Conservation (phyloP, 2,888 invertebrate genomes). For the Coelinius sp. region DNA sequence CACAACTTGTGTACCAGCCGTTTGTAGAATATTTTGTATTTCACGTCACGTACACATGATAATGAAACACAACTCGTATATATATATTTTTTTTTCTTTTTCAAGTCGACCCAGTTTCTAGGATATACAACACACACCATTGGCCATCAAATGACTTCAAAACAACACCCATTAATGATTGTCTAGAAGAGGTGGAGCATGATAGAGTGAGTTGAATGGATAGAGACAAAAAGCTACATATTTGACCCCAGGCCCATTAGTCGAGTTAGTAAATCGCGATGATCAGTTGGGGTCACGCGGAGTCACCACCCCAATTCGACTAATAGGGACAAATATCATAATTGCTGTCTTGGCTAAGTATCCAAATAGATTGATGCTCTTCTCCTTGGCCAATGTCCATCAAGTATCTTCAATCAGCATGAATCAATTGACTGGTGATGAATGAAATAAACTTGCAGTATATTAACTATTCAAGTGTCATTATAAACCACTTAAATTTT, state of each 20-base stretch:
- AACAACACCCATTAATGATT: slow-evolving; percentile 5
- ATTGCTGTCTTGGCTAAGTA: slow-evolving; percentile 65
- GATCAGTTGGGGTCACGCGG: slow-evolving; percentile 68
- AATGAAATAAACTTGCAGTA: not conserved
- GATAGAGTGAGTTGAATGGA: slow-evolving; percentile 45
- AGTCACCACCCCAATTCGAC: slow-evolving; percentile 70
- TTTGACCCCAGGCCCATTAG: slow-evolving; percentile 68
- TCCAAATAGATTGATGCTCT: slow-evolving; percentile 65
- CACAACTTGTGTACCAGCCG: not conserved
- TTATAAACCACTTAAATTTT: not conserved
- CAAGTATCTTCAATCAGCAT: not conserved
- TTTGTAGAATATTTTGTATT: not conserved
- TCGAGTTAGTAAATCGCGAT: slow-evolving; percentile 64
- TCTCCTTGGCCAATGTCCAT: slow-evolving; percentile 36
- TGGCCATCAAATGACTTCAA: slow-evolving; percentile 6
- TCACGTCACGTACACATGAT: slow-evolving; percentile 29
- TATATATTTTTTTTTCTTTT: not conserved
- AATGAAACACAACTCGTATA: slow-evolving; percentile 15
- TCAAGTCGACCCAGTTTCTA: slow-evolving; percentile 29
- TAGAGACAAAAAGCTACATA: slow-evolving; percentile 58
- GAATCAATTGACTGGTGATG: not conserved
- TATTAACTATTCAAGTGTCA: not conserved
- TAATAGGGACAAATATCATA: slow-evolving; percentile 71
- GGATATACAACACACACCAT: slow-evolving; percentile 3
- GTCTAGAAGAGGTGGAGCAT: slow-evolving; percentile 1